Base-by-base conservation (phyloP, 1,140 invertebrate genomes). In the Colletes gigas region DNA sequence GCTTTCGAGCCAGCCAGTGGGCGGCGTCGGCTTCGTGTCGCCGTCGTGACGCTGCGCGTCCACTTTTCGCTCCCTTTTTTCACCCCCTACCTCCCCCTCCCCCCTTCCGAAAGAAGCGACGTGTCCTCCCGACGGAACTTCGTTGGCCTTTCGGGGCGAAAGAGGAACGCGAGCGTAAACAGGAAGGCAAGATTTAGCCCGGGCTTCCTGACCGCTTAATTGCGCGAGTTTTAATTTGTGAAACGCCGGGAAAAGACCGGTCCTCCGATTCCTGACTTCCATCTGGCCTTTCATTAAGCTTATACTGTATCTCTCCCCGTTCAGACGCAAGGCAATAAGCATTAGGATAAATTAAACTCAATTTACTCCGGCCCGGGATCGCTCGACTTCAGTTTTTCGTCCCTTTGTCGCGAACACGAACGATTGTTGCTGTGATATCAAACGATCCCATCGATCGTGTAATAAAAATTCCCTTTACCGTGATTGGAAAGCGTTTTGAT, bases 201-300 rank as follows among this genome's bases (percentile, higher is more conserved):
- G 44, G 50, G 63, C 71, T 66, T 59, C 78, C 81, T 77, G 74
- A 78, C 79, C 81, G 78, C 81, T 88, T 91, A 92, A 92, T 91
- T 92, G 88, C 89, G 77, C 78, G 81, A 85, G 79, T 91, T 92
- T 92, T 91, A 90, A 92, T 92, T 92, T 89, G 83, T 63, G 83
- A 88, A 89, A 91, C 80, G 86, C 77, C 81, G 79, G 83, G 82
- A 78, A 78, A 84, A 78, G 63, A 72, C 57, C 72, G 68, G 62
- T 75, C 74, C 57, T 69, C 59, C 21, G 75, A 78, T 76, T 70
- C 65, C 57, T 81, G 65, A 68, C 79, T 68, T 77, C 60, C 81
- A 60, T 72, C 68, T 57, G 54, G 68, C 68, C 81, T 78, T 82
- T 82, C 81, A 82, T 82, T 78, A 82, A 82, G 54, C 76, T 69